Percentiles rank a stretch among this genome's conserved stretches.
These are phyloP conservation scores for Solenodon paradoxus DNA, from an alignment of 2,113 vertebrate species.

Conservation along the genomic window DNA sequence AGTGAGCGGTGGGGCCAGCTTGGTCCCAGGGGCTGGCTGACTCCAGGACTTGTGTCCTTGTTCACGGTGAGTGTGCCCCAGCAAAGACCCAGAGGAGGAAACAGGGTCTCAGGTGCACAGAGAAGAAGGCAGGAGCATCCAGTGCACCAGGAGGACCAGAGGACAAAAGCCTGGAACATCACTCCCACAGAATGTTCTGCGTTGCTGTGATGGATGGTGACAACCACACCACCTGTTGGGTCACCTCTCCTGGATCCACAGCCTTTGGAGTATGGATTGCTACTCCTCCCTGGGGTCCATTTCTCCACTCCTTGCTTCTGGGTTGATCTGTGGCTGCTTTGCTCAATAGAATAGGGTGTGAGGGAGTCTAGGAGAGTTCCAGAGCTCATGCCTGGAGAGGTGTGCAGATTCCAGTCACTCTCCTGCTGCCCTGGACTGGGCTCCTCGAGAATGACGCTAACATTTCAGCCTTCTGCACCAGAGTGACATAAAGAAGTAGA, in stretches of 20 bases:
- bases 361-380: neutral
- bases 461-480: neutral
- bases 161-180: neutral
- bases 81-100: neutral
- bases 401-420: neutral
- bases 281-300: neutral
- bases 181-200: neutral
- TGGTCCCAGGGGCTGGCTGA: neutral
- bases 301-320: neutral
- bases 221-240: rapidly evolving
- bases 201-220: neutral
- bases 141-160: neutral
- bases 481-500: neutral
- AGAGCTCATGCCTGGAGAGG: neutral
- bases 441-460: neutral
- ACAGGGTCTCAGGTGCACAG: neutral
- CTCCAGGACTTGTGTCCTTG: neutral
- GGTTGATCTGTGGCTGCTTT: neutral
- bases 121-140: neutral
- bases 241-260: rapidly evolving
- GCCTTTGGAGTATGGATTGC: neutral
- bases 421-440: neutral
- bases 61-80: neutral
- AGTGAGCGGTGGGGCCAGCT: neutral
- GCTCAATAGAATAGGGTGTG: rapidly evolving